A percentile compares a stretch with the other conserved stretches of the same genome.
These are phyloP conservation scores for Naso thynnoides DNA, from an alignment of 2,797 vertebrate species.

Conservation along the genomic window DNA sequence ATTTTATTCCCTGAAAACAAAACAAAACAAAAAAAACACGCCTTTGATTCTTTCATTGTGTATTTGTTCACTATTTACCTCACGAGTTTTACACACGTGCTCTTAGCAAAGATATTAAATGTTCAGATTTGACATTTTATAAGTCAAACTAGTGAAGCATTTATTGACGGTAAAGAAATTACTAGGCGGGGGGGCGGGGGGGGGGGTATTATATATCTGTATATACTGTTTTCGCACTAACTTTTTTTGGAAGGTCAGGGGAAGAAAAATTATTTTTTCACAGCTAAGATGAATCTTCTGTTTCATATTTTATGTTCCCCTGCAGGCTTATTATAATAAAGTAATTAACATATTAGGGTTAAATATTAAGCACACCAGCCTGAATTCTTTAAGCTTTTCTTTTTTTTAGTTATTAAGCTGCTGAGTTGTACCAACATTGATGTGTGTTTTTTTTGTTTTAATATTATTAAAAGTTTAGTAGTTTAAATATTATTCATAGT, in stretches of 20 bases:
- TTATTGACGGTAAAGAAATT: background rate
- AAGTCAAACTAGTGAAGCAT: background rate
- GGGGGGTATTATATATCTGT: background rate
- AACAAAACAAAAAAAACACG: conserved; percentile 18
- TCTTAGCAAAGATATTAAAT: background rate
- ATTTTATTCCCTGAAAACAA: conserved; percentile 36
- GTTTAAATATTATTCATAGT: no score
- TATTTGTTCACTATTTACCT: conserved; percentile 19
- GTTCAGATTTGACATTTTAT: conserved; percentile 6
- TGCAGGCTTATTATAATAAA: background rate
- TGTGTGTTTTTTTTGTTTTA: no score
- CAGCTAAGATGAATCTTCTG: background rate
- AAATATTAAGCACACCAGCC: background rate
- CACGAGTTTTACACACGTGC: no score
- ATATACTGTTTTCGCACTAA: background rate
- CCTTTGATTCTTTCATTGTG: conserved; percentile 23
- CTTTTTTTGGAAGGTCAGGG: no score
- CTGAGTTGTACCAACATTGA: background rate
- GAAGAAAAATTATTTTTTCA: background rate
- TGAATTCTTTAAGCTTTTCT: conserved; percentile 2
- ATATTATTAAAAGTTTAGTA: no score
- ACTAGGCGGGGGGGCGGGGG: background rate
- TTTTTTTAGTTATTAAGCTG: conserved; percentile 2
- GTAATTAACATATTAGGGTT: background rate
- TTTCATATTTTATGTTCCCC: background rate